phyloP scores from a whole-genome alignment of 2,888 invertebrate genomes.

The Nomada ruficornis region DNA sequence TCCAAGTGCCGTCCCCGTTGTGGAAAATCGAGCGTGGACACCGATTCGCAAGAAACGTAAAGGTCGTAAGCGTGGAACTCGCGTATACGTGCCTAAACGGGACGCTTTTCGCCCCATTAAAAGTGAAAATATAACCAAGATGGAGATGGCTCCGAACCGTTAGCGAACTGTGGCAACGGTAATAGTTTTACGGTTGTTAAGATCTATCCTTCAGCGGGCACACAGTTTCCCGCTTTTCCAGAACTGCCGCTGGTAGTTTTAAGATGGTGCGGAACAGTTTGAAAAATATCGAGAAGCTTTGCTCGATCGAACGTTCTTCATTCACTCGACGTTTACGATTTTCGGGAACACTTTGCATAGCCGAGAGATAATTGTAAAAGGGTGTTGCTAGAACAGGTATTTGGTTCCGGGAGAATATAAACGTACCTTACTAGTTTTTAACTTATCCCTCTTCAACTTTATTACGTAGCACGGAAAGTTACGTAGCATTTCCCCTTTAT shows the following conservation, averaged over 20 bases:
- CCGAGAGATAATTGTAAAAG: too few species aligned
- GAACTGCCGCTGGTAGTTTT: not conserved
- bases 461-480: too few species aligned
- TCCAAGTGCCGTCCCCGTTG: not conserved
- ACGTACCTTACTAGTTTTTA: too few species aligned
- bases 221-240: not conserved
- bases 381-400: too few species aligned
- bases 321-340: not conserved
- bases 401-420: too few species aligned
- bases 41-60: constrained; percentile 19
- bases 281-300: not conserved
- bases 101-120: constrained; percentile 40
- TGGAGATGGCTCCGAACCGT: not conserved
- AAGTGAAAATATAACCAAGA: constrained; percentile 14
- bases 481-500: too few species aligned
- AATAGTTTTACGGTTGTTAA: constrained; percentile 41
- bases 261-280: not conserved
- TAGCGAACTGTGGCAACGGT: constrained; percentile 32
- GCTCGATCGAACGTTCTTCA: too few species aligned
- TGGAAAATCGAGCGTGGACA: constrained; percentile 5
- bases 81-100: constrained; percentile 6
- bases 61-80: not conserved
- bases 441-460: too few species aligned
- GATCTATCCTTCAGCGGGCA: not conserved
- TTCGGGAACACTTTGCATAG: too few species aligned